Base-by-base conservation (phyloP, 2,797 vertebrate species). In the Lophotriccus pileatus region DNA sequence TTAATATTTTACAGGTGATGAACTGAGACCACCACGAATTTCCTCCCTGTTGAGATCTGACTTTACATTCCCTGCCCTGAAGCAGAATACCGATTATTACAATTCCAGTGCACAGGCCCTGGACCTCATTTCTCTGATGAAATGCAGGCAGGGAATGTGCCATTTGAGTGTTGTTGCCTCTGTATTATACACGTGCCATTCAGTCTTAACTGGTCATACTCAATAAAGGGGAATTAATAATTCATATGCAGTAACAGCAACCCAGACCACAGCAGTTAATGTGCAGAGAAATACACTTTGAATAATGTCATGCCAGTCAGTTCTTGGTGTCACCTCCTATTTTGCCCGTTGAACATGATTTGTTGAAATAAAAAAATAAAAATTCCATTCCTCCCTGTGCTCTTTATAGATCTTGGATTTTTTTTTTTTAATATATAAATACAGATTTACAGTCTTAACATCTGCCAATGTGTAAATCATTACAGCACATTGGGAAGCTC, bases 181-280 rank as follows among this genome's bases (percentile, higher is more conserved):
- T 81, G 58, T 85, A 79, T 93, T 87, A 83, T n/a, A 83, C 59
- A 82, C 47, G 34, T 90, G 81, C 75, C 89, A 94, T 85, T 94
- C 94, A 87, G 68, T 88, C 81, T 64, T 68, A 41, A 41, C 39
- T 39, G 62, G 55, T 27, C 64, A 34, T 44, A 67, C 84, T 70
- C 87, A 89, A 52, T 86, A 87, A 75, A 92, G 75, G 76, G 69
- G 34, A 70, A 94, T 95, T 83, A 91, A 93, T 84, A 73, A 90
- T n/a, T 94, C 79, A 84, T n/a, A n/a, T 53, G 32, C 72, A 90
- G 68, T 47, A 84, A 67, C 58, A 90, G 55, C 36, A 87, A 84
- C 19, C 50, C 36, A 67, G 73, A 52, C 41, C 73, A 69, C 59
- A 56, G 53, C 73, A 95, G 43, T 14, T 85, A 88, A 64, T 69